Conservation (phyloP, 1,140 invertebrate species). For the Cataglyphis hispanica region DNA sequence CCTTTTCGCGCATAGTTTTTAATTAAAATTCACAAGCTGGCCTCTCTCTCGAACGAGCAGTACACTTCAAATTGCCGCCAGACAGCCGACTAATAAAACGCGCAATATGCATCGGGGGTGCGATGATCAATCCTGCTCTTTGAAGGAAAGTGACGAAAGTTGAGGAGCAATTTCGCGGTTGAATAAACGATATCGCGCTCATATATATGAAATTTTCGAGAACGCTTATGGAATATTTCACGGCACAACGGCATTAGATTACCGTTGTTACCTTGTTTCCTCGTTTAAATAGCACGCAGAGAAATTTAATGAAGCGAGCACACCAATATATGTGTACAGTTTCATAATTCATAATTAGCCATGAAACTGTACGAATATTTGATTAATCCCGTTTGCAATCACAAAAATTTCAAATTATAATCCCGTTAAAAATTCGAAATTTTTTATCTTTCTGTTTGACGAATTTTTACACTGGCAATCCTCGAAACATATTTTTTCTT, state of each 20-base stretch:
- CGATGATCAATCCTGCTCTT: conserved; percentile 19
- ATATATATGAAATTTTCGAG: conserved; percentile 34
- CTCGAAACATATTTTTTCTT: not conserved
- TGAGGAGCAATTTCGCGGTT: conserved; percentile 11
- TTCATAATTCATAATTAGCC: conserved; percentile 7
- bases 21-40: conserved; percentile 51
- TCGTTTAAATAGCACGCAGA: conserved; percentile 11
- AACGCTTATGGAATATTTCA: conserved; percentile 40
- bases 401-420: conserved; percentile 8
- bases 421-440: not conserved
- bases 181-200: not conserved
- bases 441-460: not conserved
- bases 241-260: conserved; percentile 22
- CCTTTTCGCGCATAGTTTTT: conserved; percentile 44
- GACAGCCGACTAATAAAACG: conserved; percentile 31
- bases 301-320: conserved; percentile 47
- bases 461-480: not conserved
- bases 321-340: conserved; percentile 7
- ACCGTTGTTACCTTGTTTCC: not conserved
- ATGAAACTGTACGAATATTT: conserved; percentile 18
- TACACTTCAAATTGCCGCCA: conserved; percentile 27
- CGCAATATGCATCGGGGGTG: conserved; percentile 14
- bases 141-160: conserved; percentile 20
- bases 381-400: conserved; percentile 34
- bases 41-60: not conserved